Base-by-base conservation (phyloP, 2,797 vertebrate genomes). In the Lacerta bilineata region DNA sequence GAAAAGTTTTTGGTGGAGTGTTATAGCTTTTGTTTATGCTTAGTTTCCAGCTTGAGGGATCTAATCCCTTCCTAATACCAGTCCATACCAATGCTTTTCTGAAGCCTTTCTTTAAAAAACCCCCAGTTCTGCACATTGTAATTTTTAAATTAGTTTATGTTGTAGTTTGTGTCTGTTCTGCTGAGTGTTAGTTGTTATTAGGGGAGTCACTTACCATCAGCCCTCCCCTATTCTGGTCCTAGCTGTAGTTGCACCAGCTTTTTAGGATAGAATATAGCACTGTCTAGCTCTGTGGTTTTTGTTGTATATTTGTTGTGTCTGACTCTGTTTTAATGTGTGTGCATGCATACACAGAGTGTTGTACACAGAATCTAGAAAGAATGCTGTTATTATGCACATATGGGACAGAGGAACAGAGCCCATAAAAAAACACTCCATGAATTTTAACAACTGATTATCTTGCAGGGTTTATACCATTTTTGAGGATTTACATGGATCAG, bases 381-480 rank as follows among this genome's bases (percentile, higher is more conserved):
- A 77, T 36, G 10, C 27, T 74, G 50, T 18, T 91, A 43, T 43
- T 64, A 20, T 33, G 17, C 0, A 0, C 29, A 33, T 6, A 74
- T 20, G 68, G 59, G 25, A 11, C 59, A 13, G 5, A 72, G 15
- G 23, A 87, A 84, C 0, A 20, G 7, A 0, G 2, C 87, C 20
- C 1, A 5, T 33, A 29, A 0, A 85, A 25, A 43, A 46, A 74
- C 0, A 7, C 3, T 17, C 0, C 36, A 15, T 87, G 46, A 7
- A 55, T n/a, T 55, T 90, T 84, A 91, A 89, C 81, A 27, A 6
- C 13, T 87, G 55, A 84, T 86, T 91, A 27, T 71, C 85, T 74
- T 90, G 61, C 93, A 99, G 99, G 79, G 95, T 97, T 81, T 96
- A 97, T 69, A 94, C 95, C 50, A 93, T 98, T 87, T 96, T 97